Percentiles rank a stretch among this genome's conserved stretches.
Evolutionary conservation across 1,140 invertebrate species (phyloP).

Genomic region (Drosophila truncata): DNA sequence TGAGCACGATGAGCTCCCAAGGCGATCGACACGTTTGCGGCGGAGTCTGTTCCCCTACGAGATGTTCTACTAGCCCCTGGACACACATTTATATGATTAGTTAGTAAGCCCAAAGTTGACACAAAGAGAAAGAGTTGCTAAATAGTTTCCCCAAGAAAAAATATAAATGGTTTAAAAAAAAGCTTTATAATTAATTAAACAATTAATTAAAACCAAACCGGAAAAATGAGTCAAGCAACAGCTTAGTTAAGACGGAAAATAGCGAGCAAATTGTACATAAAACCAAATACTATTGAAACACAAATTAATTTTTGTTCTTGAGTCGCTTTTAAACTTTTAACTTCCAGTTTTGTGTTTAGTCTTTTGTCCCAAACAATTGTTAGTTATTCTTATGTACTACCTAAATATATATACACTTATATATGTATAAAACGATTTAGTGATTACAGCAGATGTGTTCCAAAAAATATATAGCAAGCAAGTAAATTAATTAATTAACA

Average conservation of each 20-base stretch:
- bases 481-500: slow-evolving; percentile 55
- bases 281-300: slow-evolving; percentile 15
- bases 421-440: slow-evolving; percentile 32
- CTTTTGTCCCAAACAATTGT: slow-evolving; percentile 31
- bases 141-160: slow-evolving; percentile 23
- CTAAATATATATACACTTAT: slow-evolving; percentile 10
- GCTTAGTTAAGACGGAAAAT: not conserved
- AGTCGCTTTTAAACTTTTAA: slow-evolving; percentile 38
- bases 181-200: slow-evolving; percentile 67
- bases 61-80: slow-evolving; percentile 65
- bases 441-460: slow-evolving; percentile 74
- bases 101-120: slow-evolving; percentile 48
- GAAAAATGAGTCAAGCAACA: slow-evolving; percentile 12
- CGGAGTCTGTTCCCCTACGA: slow-evolving; percentile 56
- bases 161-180: slow-evolving; percentile 59
- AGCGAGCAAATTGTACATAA: slow-evolving; percentile 59
- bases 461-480: slow-evolving; percentile 56
- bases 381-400: slow-evolving; percentile 44
- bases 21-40: slow-evolving; percentile 3
- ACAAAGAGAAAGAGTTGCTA: slow-evolving; percentile 18
- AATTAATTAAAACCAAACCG: slow-evolving; percentile 25
- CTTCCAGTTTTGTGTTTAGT: slow-evolving; percentile 53
- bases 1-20: not conserved
- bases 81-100: slow-evolving; percentile 50
- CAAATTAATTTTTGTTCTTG: slow-evolving; percentile 25